phyloP scores from a whole-genome alignment of 1,140 invertebrate species.

The Lasaia peninsularis region DNA sequence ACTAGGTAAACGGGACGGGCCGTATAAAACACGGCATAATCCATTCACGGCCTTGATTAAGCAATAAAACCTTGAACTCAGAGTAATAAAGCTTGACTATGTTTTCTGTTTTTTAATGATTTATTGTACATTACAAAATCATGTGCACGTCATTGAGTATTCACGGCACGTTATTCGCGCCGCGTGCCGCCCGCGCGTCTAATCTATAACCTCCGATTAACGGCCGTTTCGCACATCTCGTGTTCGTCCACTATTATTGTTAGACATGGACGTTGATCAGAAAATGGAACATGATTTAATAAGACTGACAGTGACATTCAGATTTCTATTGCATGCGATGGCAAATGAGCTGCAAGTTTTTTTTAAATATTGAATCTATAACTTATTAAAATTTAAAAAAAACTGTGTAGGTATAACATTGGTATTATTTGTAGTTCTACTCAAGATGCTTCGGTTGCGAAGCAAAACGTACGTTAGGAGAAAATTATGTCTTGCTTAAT shows the following conservation, averaged over 20 bases:
- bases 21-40: neutral
- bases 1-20: neutral
- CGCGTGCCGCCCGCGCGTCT: conserved; percentile 47
- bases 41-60: conserved; percentile 10
- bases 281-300: conserved; percentile 24
- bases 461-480: too few relatives aligned
- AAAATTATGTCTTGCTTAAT: too few relatives aligned
- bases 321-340: conserved; percentile 2
- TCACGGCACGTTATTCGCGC: conserved; percentile 41
- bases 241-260: conserved; percentile 35
- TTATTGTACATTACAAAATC: conserved; percentile 35
- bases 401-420: too few relatives aligned
- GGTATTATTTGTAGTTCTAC: too few relatives aligned
- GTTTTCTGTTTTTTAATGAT: conserved; percentile 14
- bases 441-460: too few relatives aligned
- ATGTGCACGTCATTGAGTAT: conserved; percentile 35
- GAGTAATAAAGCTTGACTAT: conserved; percentile 14
- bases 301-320: conserved; percentile 35
- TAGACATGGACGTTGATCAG: conserved; percentile 29
- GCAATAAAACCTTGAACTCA: conserved; percentile 6
- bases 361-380: too few relatives aligned
- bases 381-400: too few relatives aligned
- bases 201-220: conserved; percentile 46
- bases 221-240: conserved; percentile 33
- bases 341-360: neutral